Base-by-base conservation (phyloP, 2,113 vertebrate species). In the Petrocephalus zakoni region DNA sequence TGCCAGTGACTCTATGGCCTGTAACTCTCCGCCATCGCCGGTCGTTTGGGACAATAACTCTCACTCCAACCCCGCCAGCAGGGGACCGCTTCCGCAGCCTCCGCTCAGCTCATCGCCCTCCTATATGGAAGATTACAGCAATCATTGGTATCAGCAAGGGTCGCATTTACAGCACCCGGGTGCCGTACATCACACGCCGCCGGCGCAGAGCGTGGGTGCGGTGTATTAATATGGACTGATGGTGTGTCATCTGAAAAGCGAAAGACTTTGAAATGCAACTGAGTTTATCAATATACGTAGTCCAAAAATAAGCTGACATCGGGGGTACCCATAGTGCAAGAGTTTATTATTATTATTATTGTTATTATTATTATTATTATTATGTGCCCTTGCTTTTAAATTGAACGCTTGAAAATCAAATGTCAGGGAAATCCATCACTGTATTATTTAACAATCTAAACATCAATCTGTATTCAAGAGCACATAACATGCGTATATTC, bases 1-100 rank as follows among this genome's bases (percentile, higher is more conserved):
- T 93, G 98, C 98, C 93, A 99, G 98, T 88, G 98, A 99, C 93
- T 99, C 98, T 92, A 99, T 99, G 98, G 97, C 98, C 90, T 99
- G 98, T 93, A 99, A 99, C 91, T 99, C 98, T 0, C 98, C 98
- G 0, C 96, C 97, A 0, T 99, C 98, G 0, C 98, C 98, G 0
- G 95, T 97, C 4, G 95, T 97, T 64, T 99, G 98, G 98, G 98
- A 99, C 93, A 97, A 92, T 91, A 95, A 92, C 91, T 94, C 96
- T 0, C 97, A 97, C 89, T 94, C 94, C 88, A 96, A 95, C 91
- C 93, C 96, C 1, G 93, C 97, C 88, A 94, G 91, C 81, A 94
- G 98, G 91, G 95, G 95, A n/a, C 97, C 96, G 89, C 95, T 96
- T 90, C 96, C 96, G 0, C 97, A 96, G 52, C 95, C 97, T 55